Base-by-base conservation (phyloP, 2,888 invertebrate species). In the Gandaritis pyraliata region DNA sequence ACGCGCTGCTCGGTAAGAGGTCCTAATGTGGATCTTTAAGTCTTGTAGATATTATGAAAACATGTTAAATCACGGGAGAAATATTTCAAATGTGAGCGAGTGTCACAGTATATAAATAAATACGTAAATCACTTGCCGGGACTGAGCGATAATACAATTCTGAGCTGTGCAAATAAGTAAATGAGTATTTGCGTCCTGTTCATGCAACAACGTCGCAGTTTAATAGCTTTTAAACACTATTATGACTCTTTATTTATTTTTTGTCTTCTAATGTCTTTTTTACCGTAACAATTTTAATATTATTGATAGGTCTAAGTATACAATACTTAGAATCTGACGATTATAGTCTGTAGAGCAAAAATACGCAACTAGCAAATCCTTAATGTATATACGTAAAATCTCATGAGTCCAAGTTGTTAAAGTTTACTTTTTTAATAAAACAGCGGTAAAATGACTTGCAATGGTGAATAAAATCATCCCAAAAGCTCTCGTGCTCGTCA, bases 401-500 rank as follows among this genome's bases (percentile, higher is more conserved):
- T n/a, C n/a, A n/a, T n/a, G n/a, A n/a, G n/a, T n/a, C n/a, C n/a
- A n/a, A n/a, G n/a, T n/a, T n/a, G n/a, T n/a, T n/a, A 10, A 11
- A 33, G 33, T 10, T 33, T 2, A 33, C 33, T 33, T 33, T 33
- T 33, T 10, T 11, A 43, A 16, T 43, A 16, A 43, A 43, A 43
- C 23, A 16, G 7, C 10, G 10, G 1, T 16, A 10, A 2, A 16
- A 16, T 41, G 41, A 41, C 41, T 16, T 43, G 43, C 43, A 15
- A 16, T 66, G 16, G 48, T 65, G 69, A 51, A 65, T 58, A 58
- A 63, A 57, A 59, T 52, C 53, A 48, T 71, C 69, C 66, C 53
- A 48, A 77, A 75, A 75, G 80, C 76, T 73, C 71, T 71, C 69
- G 76, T 70, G 73, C 78, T 82, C 85, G 85, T 90, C 89, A 89